phyloP scores from a whole-genome alignment of 2,797 vertebrate genomes.

The Acanthiza pusilla region DNA sequence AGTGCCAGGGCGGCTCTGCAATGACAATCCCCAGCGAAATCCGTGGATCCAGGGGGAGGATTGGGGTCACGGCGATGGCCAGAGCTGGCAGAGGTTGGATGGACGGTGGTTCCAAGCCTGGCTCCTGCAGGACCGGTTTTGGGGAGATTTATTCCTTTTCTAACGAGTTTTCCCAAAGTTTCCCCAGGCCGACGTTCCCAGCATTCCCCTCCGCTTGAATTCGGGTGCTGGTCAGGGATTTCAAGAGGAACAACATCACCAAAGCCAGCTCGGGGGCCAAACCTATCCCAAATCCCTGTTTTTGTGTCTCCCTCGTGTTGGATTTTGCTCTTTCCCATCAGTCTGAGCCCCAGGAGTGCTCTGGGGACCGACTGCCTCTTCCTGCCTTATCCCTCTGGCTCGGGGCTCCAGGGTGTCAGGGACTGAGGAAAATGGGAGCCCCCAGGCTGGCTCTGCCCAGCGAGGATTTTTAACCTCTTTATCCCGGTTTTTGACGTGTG shows the following conservation, averaged over 20 bases:
- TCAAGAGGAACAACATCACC: neutral
- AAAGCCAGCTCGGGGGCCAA: neutral
- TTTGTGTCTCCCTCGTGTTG: neutral
- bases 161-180: neutral
- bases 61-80: fast-evolving
- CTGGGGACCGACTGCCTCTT: neutral
- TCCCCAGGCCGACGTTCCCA: fast-evolving
- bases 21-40: slow-evolving; percentile 22
- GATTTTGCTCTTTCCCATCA: fast-evolving
- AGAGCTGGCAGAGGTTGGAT: neutral
- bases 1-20: neutral
- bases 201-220: fast-evolving
- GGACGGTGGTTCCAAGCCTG: neutral
- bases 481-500: fast-evolving
- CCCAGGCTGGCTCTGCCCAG: neutral
- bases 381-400: neutral
- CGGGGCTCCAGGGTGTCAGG: fast-evolving
- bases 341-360: fast-evolving
- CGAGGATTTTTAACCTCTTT: neutral
- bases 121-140: neutral
- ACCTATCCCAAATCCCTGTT: neutral
- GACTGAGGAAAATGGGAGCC: fast-evolving
- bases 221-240: neutral
- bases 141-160: neutral
- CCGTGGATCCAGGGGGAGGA: neutral